Base-by-base conservation (phyloP, 2,113 vertebrate species). In the Oreochromis aureus region DNA sequence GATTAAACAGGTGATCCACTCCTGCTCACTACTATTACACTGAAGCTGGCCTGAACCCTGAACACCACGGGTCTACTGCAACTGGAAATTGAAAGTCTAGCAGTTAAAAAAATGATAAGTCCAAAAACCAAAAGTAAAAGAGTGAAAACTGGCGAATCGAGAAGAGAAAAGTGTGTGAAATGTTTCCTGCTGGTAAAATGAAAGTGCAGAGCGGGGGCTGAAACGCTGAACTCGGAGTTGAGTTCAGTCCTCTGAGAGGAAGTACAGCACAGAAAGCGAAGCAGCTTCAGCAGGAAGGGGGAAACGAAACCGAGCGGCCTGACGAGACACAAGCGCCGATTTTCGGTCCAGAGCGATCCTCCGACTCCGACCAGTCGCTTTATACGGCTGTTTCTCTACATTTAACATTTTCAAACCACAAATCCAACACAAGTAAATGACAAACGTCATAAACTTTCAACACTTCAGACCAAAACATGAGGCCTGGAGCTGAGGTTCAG, bases 221-320 rank as follows among this genome's bases (percentile, higher is more conserved):
- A 55, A 61, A 22, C 1, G 39, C 41, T 24, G 80, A 78, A 84
- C 48, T 24, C 5, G 0, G 39, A 71, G 73, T 81, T 2, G 27
- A 32, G 86, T 86, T 85, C 59, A 48, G 39, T 41, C 11, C 4
- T 44, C 39, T n/a, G 19, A 91, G 36, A 89, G 87, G 88, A 91
- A 83, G 83, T 30, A 63, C 76, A 80, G 81, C 19, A 66, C 30
- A 11, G 82, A 87, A 85, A 85, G 85, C n/a, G 16, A 32, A 54
- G 2, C 69, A 83, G 83, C 78, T 56, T 76, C 81, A 73, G 81
- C 63, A 88, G 27, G 58, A 88, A 71, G 83, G 85, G 81, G 86
- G 91, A 93, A 91, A 76, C n/a, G 86, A 93, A 89, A 89, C 19
- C 6, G 10, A 66, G 61, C 18, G 61, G 61, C 18, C 9, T 1